These are phyloP conservation scores for Gasterosteus nipponicus DNA, from an alignment of 2,113 vertebrate genomes.

Conservation along the genomic window DNA sequence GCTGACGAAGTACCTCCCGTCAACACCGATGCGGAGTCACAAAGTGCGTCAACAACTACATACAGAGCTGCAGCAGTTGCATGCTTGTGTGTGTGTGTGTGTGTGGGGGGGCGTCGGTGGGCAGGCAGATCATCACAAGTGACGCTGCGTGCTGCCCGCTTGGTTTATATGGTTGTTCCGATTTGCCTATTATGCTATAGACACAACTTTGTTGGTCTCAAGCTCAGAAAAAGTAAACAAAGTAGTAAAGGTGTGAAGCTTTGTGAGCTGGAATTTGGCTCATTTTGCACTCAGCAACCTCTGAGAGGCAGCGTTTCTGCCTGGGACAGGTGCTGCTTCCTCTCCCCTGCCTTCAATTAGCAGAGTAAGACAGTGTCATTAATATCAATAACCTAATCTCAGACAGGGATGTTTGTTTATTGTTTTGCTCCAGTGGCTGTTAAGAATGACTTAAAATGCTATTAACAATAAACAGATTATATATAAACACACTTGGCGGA, in stretches of 20 bases:
- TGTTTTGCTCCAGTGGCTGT: conserved; percentile 5
- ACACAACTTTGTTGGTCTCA: background rate
- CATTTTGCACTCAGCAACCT: conserved; percentile 24
- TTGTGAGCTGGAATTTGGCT: conserved; percentile 1
- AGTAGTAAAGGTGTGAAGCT: conserved; percentile 7
- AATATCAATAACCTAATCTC: conserved; percentile 50
- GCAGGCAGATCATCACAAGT: background rate
- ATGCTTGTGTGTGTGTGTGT: background rate
- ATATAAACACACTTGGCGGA: conserved; percentile 31
- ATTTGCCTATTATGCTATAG: conserved; percentile 1
- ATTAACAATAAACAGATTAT: conserved; percentile 24
- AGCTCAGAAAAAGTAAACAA: conserved; percentile 6
- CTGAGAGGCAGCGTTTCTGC: conserved; percentile 8
- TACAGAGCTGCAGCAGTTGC: conserved; percentile 4
- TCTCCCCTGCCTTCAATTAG: conserved; percentile 51
- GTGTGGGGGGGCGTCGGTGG: background rate
- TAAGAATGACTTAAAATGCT: conserved; percentile 4
- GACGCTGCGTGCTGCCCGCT: background rate
- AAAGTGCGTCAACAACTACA: conserved; percentile 37
- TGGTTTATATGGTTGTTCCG: conserved; percentile 9
- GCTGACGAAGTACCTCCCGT: conserved; percentile 46
- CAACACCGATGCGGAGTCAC: conserved; percentile 26
- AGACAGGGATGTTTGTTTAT: conserved; percentile 17
- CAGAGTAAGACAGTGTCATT: conserved; percentile 29
- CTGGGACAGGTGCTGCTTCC: conserved; percentile 41